These are phyloP conservation scores for Puffinus mauretanicus DNA, from an alignment of 2,113 vertebrate species.

Conservation along the genomic window DNA sequence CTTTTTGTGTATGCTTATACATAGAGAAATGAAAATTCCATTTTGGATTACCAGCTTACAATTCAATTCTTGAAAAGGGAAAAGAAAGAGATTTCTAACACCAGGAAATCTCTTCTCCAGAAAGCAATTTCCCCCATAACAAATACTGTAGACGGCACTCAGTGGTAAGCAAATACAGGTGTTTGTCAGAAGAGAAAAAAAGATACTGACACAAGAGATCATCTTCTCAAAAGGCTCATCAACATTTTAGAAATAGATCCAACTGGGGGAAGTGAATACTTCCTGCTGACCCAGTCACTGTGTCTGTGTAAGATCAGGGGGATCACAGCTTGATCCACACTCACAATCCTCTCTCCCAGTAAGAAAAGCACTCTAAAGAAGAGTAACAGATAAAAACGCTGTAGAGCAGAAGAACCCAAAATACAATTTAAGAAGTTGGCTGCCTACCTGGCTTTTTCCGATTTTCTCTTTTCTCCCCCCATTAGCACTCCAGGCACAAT, in stretches of 20 bases:
- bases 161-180: not conserved
- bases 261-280: not conserved
- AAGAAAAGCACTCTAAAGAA: not conserved
- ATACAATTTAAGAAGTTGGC: not conserved
- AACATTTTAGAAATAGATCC: constrained; percentile 19
- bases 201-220: not conserved
- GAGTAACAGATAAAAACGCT: not conserved
- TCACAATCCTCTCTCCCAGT: not conserved
- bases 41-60: constrained; percentile 10
- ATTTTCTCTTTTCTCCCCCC: constrained; percentile 97
- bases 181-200: not conserved
- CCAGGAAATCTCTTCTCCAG: constrained; percentile 48
- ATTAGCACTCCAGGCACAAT: constrained; percentile 97
- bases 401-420: not conserved
- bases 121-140: constrained; percentile 8
- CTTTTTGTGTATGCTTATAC: not conserved
- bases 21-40: not conserved
- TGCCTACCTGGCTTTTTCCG: constrained; percentile 93
- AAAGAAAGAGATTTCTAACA: constrained; percentile 9
- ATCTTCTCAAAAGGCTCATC: constrained; percentile 28
- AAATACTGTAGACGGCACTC: not conserved
- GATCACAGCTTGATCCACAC: constrained; percentile 10
- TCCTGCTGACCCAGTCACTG: not conserved
- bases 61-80: constrained; percentile 11
- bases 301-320: not conserved